These are phyloP conservation scores for Macrocentrus cingulum DNA, from an alignment of 1,140 invertebrate species.

Conservation along the genomic window DNA sequence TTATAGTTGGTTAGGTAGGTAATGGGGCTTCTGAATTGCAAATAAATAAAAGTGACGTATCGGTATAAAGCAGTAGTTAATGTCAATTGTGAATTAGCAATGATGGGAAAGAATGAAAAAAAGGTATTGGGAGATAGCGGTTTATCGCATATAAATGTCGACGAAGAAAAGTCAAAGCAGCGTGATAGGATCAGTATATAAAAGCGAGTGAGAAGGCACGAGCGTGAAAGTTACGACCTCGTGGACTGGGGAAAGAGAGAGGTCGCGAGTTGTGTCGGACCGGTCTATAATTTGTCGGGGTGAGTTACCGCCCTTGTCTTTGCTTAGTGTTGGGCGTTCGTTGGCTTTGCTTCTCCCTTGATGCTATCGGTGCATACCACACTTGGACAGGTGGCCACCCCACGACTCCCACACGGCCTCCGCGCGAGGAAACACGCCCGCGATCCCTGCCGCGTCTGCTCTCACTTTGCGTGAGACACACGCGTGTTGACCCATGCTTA, in stretches of 20 bases:
- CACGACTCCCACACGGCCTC: conserved; percentile 51
- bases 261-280: conserved; percentile 41
- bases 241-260: background rate
- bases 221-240: conserved; percentile 11
- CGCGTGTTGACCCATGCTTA: conserved; percentile 1
- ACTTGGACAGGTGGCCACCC: conserved; percentile 55
- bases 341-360: conserved; percentile 46
- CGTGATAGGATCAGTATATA: background rate
- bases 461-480: conserved; percentile 29
- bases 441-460: too few species aligned
- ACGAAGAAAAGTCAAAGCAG: conserved; percentile 6
- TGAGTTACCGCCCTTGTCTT: conserved; percentile 57
- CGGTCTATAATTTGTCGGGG: conserved; percentile 58
- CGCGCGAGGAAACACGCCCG: conserved; percentile 26
- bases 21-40: too few species aligned
- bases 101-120: too few species aligned
- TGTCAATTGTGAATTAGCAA: too few species aligned
- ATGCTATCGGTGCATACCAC: conserved; percentile 56
- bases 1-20: too few species aligned
- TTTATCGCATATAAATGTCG: background rate
- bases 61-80: too few species aligned
- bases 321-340: conserved; percentile 53
- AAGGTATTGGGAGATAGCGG: too few species aligned
- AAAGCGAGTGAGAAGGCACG: conserved; percentile 5
- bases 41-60: too few species aligned